Base-by-base conservation (phyloP, 2,888 invertebrate genomes). In the Tipula helvola region DNA sequence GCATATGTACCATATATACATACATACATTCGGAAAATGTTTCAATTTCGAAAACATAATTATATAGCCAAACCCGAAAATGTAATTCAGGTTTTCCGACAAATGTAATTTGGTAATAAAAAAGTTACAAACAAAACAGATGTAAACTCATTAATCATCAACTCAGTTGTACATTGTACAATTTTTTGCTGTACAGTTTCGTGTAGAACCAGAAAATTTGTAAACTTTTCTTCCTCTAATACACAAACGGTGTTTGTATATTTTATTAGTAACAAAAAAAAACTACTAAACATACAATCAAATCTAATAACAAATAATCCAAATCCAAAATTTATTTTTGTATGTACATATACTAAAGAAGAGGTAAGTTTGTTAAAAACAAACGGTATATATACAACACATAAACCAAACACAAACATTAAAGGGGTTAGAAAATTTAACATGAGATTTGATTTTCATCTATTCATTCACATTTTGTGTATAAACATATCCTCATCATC, bases 391-490 rank as follows among this genome's bases (percentile, higher is more conserved):
- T 71, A 71, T 5, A 71, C 28, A 71, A 71, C 71, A 28, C 12
- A 71, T 71, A 71, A 71, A 71, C 71, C 71, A 39, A 39, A 84
- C 84, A 39, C 84, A 84, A 84, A 84, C 13, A 71, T 71, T 71
- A 84, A 84, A 84, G 84, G 84, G 84, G 84, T 84, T 84, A 84
- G 41, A 84, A 71, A 71, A 28, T 71, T 71, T 71, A 71, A 84
- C 84, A 84, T 84, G 84, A 84, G 84, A 84, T 84, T 84, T 84
- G 84, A 84, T 84, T 84, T 84, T 84, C 84, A 84, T 84, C 84
- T 71, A 71, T 71, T 71, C 71, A 71, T 71, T 71, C 71, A 71
- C 71, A 28, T 28, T 28, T 71, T 28, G 5, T 57, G 10, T 71
- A 71, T 28, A 28, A 28, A 28, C 28, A 28, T 18, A 71, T 71